A percentile compares a stretch with the other conserved stretches of the same genome.
phyloP scores from a whole-genome alignment of 2,888 invertebrate species.

The Tipula lateralis region DNA sequence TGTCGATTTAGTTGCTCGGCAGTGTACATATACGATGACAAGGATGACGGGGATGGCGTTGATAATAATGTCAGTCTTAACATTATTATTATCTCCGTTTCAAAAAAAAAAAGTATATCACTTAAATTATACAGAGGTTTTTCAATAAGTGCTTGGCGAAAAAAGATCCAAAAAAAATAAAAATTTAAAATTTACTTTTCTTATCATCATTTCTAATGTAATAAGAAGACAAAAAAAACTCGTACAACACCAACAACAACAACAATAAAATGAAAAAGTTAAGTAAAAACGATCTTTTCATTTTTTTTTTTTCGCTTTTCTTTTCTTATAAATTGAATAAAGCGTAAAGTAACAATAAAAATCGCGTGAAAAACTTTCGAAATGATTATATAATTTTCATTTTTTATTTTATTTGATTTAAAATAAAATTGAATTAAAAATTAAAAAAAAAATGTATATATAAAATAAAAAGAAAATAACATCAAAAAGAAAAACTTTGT shows the following conservation, averaged over 20 bases:
- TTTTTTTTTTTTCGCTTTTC: neutral
- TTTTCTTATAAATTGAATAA: neutral
- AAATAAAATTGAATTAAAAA: constrained; percentile 24
- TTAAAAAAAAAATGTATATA: neutral
- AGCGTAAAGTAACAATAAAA: constrained; percentile 24
- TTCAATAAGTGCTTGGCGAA: constrained; percentile 19
- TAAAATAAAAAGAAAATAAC: neutral
- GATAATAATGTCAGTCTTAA: constrained; percentile 19
- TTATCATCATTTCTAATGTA: neutral
- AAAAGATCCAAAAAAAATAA: neutral
- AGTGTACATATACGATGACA: neutral
- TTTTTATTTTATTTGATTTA: constrained; percentile 3
- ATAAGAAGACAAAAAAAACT: neutral
- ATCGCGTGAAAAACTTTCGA: constrained; percentile 24
- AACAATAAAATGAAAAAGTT: neutral
- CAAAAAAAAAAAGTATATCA: neutral
- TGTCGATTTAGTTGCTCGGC: too few relatives aligned
- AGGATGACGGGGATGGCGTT: neutral
- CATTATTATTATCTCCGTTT: neutral
- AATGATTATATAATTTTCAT: constrained; percentile 13
- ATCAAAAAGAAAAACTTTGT: neutral
- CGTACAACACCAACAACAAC: neutral
- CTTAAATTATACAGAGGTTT: constrained; percentile 24
- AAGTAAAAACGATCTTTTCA: constrained; percentile 11
- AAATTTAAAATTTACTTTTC: constrained; percentile 11